Percentiles rank a stretch among this genome's conserved stretches.
These are phyloP conservation scores for Fragum whitleyi DNA, from an alignment of 2,888 invertebrate genomes.

Conservation along the genomic window DNA sequence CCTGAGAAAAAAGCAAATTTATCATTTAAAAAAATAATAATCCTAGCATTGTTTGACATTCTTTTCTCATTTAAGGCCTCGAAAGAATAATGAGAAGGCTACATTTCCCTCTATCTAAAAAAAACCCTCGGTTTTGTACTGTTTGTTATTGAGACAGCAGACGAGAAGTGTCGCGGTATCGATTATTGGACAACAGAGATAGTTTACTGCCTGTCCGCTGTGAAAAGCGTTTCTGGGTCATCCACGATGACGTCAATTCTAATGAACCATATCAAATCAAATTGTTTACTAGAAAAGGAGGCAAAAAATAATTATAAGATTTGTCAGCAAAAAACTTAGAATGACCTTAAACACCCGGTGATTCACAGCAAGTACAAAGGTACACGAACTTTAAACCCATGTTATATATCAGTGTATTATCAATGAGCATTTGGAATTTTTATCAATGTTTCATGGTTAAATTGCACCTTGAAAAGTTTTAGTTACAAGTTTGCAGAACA, in stretches of 20 bases:
- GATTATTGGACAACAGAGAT: neutral
- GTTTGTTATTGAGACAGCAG: neutral
- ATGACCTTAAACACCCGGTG: neutral
- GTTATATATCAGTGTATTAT: no score
- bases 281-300: neutral
- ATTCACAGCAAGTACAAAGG: neutral
- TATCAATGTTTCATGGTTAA: no score
- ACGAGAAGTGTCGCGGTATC: neutral
- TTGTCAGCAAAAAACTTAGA: neutral
- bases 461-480: no score
- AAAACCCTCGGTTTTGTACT: neutral
- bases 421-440: no score
- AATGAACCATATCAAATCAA: conserved; percentile 25
- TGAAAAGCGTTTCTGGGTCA: conserved; percentile 5
- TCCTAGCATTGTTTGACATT: no score
- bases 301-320: neutral
- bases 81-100: no score
- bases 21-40: no score
- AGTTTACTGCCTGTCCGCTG: neutral
- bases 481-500: no score
- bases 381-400: no score
- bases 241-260: conserved; percentile 33
- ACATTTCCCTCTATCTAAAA: neutral
- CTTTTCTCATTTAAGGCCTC: no score
- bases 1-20: no score